These are phyloP conservation scores for Coremacera marginata DNA, from an alignment of 2,888 invertebrate genomes.

Conservation along the genomic window DNA sequence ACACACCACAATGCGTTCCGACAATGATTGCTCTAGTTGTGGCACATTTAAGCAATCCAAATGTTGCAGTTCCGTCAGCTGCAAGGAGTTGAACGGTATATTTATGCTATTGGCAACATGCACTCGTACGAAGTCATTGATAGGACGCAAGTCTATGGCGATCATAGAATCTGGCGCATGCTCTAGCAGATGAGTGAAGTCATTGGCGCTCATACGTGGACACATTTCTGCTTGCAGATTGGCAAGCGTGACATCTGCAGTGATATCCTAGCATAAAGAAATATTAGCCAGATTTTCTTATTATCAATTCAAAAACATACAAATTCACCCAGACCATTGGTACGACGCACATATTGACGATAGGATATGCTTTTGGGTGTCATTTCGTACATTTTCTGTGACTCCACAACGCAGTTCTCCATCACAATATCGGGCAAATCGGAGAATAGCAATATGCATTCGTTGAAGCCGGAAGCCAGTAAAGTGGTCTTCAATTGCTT, in stretches of 20 bases:
- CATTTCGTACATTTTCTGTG: constrained; percentile 81
- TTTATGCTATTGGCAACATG: constrained; percentile 87
- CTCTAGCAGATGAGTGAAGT: constrained; percentile 81
- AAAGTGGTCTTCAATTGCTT: constrained; percentile 87
- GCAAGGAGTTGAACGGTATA: constrained; percentile 87
- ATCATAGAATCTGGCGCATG: constrained; percentile 72
- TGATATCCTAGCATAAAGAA: constrained; percentile 73
- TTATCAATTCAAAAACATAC: constrained; percentile 52
- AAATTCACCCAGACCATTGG: constrained; percentile 61
- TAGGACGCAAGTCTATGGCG: constrained; percentile 77
- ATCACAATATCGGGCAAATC: constrained; percentile 98
- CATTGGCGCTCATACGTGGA: constrained; percentile 87
- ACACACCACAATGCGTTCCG: constrained; percentile 79
- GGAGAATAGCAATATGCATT: constrained; percentile 98
- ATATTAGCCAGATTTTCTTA: constrained; percentile 5
- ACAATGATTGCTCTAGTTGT: constrained; percentile 73
- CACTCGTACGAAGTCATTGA: constrained; percentile 76
- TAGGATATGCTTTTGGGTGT: constrained; percentile 92
- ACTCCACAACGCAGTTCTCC: constrained; percentile 90
- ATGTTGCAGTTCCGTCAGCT: constrained; percentile 76
- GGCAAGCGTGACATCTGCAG: constrained; percentile 75
- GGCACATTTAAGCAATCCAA: constrained; percentile 78
- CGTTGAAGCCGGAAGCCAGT: constrained; percentile 94
- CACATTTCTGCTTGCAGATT: constrained; percentile 81
- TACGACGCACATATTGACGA: constrained; percentile 79